These are phyloP conservation scores for Chamaetylas fuelleborni DNA, from an alignment of 2,113 vertebrate species.

Conservation along the genomic window DNA sequence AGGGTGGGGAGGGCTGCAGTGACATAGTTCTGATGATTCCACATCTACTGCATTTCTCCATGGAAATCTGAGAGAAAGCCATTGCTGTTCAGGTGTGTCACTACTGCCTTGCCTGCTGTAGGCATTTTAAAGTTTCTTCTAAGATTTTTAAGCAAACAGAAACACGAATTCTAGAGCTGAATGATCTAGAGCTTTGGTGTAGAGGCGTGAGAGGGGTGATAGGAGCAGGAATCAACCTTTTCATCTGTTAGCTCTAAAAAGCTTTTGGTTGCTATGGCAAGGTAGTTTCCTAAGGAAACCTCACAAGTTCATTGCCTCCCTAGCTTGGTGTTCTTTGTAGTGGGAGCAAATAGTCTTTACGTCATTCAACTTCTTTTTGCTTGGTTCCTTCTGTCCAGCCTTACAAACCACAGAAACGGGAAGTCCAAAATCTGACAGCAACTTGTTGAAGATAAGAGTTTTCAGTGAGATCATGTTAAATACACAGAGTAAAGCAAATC, in stretches of 20 bases:
- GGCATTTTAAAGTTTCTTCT: not conserved
- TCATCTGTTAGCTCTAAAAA: not conserved
- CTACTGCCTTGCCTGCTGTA: not conserved
- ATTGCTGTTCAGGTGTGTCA: not conserved
- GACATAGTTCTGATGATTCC: not conserved
- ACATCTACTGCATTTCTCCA: not conserved
- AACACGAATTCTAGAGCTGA: not conserved
- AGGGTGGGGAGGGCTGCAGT: not conserved
- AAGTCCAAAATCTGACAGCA: not conserved
- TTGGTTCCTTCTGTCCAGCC: not conserved
- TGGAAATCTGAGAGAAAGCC: not conserved
- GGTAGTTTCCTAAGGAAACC: not conserved
- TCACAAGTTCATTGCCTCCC: not conserved
- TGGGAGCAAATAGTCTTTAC: not conserved
- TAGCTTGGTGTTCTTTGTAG: not conserved
- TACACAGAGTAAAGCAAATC: not conserved
- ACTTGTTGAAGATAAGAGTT: not conserved
- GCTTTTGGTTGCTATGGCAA: not conserved
- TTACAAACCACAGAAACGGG: slow-evolving; percentile 3
- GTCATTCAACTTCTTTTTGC: not conserved
- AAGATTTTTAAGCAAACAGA: not conserved
- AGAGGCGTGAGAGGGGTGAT: not conserved
- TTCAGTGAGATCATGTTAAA: not conserved
- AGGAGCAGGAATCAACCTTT: not conserved
- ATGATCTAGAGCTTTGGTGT: not conserved